Percentiles rank a stretch among this genome's conserved stretches.
Conservation (phyloP, 1,140 invertebrate genomes). For the Colletes gigas region DNA sequence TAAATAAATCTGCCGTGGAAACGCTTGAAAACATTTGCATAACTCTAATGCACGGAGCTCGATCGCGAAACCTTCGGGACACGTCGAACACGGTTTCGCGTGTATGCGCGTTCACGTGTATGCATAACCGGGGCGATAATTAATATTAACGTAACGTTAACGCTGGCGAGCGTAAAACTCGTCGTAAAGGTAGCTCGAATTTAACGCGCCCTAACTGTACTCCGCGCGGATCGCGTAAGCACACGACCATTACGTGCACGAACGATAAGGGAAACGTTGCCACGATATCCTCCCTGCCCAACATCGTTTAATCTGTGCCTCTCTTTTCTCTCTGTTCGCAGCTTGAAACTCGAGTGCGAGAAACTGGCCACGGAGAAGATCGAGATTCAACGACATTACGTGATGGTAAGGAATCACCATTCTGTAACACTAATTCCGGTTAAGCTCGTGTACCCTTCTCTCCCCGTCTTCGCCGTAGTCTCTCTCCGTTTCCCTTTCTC, state of each 20-base stretch:
- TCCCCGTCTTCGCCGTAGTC: slow-evolving; percentile 51
- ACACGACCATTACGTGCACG: no score
- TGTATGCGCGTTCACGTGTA: neutral
- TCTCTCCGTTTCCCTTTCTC: slow-evolving; percentile 44
- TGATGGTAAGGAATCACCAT: slow-evolving; percentile 91
- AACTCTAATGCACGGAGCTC: neutral
- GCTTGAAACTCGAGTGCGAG: slow-evolving; percentile 95
- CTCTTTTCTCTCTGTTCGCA: slow-evolving; percentile 75
- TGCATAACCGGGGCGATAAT: slow-evolving; percentile 1
- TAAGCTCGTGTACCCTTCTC: slow-evolving; percentile 41
- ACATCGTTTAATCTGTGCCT: slow-evolving; percentile 17
- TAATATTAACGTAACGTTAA: slow-evolving; percentile 13
- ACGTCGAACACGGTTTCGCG: neutral
- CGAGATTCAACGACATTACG: slow-evolving; percentile 99
- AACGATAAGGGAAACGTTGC: no score
- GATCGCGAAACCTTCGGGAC: neutral
- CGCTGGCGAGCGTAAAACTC: neutral
- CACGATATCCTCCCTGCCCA: neutral
- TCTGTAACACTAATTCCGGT: slow-evolving; percentile 61
- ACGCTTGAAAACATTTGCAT: no score
- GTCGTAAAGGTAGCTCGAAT: neutral
- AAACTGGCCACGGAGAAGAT: slow-evolving; percentile 99
- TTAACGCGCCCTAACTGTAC: neutral
- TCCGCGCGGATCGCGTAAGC: neutral
- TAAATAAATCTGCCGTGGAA: no score